phyloP scores from a whole-genome alignment of 2,797 vertebrate genomes.

The Acrossocheilus wenchowensis region DNA sequence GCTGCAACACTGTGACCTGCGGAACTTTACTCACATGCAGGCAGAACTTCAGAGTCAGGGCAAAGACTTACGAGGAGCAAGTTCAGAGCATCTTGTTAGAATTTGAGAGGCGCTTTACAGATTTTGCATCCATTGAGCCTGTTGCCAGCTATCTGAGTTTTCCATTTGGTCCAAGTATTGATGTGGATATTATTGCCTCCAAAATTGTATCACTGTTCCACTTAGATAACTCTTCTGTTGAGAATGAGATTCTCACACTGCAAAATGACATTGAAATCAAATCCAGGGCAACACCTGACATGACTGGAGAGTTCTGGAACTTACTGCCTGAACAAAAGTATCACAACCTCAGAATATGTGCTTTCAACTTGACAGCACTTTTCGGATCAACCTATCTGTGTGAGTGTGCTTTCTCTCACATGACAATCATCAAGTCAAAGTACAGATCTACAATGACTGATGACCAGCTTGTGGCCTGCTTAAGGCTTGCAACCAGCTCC shows the following conservation, averaged over 20 bases:
- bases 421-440: constrained; percentile 56
- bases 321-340: constrained; percentile 41
- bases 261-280: constrained; percentile 56
- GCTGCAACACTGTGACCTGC: constrained; percentile 35
- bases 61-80: constrained; percentile 38
- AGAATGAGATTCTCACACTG: constrained; percentile 43
- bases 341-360: constrained; percentile 50
- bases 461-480: constrained; percentile 52
- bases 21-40: constrained; percentile 33
- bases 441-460: constrained; percentile 53
- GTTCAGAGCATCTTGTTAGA: constrained; percentile 47
- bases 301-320: constrained; percentile 39
- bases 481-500: constrained; percentile 46
- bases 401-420: constrained; percentile 50
- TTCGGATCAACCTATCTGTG: constrained; percentile 55
- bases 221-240: too few relatives aligned
- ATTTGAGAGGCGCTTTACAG: constrained; percentile 45
- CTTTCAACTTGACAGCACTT: constrained; percentile 51
- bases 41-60: constrained; percentile 37
- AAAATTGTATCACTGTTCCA: constrained; percentile 39
- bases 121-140: constrained; percentile 51
- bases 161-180: constrained; percentile 48
- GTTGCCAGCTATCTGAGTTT: constrained; percentile 49
- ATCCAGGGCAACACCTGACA: constrained; percentile 50
- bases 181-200: constrained; percentile 51